phyloP scores from a whole-genome alignment of 2,797 vertebrate species.

The Pangasius krempfi region DNA sequence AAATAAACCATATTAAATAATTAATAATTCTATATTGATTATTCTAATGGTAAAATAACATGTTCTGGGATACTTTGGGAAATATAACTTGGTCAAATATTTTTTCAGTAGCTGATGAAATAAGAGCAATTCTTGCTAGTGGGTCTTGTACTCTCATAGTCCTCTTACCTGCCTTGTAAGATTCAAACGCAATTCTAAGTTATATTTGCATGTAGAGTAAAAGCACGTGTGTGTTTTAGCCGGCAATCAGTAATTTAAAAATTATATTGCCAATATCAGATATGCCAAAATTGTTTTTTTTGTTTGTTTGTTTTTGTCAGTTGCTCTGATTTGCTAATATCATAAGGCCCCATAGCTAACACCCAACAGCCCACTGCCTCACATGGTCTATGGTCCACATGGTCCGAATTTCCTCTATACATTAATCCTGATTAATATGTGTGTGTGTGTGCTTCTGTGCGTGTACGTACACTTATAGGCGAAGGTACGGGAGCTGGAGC shows the following conservation, averaged over 20 bases:
- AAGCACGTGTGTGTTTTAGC: background rate
- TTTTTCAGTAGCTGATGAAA: no score
- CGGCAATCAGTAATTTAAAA: background rate
- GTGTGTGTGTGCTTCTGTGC: background rate
- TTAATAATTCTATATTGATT: background rate
- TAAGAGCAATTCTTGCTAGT: no score
- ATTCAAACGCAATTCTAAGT: no score
- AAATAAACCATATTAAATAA: background rate
- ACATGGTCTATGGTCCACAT: background rate
- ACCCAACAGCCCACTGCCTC: background rate
- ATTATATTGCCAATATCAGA: background rate
- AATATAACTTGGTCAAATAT: no score
- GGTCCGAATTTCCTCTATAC: background rate
- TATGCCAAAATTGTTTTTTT: background rate
- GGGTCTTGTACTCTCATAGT: no score
- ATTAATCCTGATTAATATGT: background rate
- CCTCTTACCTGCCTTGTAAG: no score
- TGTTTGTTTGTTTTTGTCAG: background rate
- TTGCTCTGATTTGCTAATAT: background rate
- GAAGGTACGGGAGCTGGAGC: slow-evolving; percentile 93
- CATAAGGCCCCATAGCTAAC: background rate
- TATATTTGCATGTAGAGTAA: background rate
- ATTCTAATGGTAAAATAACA: background rate
- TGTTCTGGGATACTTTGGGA: background rate
- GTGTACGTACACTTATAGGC: slow-evolving; percentile 71